phyloP scores from a whole-genome alignment of 1,140 invertebrate genomes.

The Zaprionus vittiger region DNA sequence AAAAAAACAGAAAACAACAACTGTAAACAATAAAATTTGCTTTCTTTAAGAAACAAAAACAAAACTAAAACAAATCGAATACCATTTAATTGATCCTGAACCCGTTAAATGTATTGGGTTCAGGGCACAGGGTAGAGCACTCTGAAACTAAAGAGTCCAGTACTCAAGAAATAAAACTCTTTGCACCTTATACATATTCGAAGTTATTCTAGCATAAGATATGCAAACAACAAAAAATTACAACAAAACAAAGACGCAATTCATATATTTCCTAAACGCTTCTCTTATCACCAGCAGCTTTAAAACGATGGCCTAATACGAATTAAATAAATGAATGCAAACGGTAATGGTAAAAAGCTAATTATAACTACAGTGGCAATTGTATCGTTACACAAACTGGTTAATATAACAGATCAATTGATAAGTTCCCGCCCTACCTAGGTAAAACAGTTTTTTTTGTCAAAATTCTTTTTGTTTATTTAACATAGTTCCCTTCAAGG shows the following conservation, averaged over 20 bases:
- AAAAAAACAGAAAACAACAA: constrained; percentile 26
- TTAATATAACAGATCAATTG: constrained; percentile 23
- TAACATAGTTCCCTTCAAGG: too few relatives aligned
- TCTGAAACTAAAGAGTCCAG: not conserved
- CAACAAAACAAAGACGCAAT: constrained; percentile 26
- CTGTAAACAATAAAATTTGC: constrained; percentile 60
- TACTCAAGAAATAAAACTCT: constrained; percentile 7
- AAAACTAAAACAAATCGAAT: constrained; percentile 57
- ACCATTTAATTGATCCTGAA: constrained; percentile 16
- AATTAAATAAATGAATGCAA: constrained; percentile 38
- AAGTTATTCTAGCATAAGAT: constrained; percentile 40
- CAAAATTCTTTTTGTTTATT: too few relatives aligned
- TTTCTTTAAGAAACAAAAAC: constrained; percentile 59
- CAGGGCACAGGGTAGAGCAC: not conserved
- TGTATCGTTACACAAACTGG: constrained; percentile 53
- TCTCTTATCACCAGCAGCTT: constrained; percentile 71
- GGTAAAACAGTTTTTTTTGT: too few relatives aligned
- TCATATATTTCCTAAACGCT: constrained; percentile 56
- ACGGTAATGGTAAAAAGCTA: constrained; percentile 37
- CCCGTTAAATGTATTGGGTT: not conserved
- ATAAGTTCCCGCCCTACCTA: too few relatives aligned
- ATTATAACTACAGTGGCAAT: constrained; percentile 33
- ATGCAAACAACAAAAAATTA: constrained; percentile 19
- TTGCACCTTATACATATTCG: constrained; percentile 40
- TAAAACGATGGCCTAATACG: constrained; percentile 58